These are phyloP conservation scores for Zoanthus solanderi DNA, from an alignment of 92 coral and sea anemone species.

Conservation along the genomic window DNA sequence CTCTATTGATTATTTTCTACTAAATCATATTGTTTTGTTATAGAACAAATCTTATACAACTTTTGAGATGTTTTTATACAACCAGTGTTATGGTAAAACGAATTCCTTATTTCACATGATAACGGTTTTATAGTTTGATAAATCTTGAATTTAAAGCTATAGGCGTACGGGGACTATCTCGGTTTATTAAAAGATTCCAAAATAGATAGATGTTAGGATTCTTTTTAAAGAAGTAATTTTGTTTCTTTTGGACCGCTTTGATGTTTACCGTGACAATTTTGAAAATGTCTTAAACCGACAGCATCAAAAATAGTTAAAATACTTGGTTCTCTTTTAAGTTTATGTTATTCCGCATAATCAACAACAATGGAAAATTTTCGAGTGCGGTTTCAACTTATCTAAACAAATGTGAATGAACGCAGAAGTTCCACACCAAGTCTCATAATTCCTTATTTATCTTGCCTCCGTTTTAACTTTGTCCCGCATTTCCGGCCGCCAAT, in stretches of 20 bases:
- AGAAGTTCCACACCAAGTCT: constrained; percentile 34
- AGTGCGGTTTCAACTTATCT: constrained; percentile 61
- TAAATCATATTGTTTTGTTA: neutral
- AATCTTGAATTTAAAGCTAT: constrained; percentile 3
- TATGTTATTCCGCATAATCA: constrained; percentile 35
- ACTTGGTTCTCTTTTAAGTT: neutral
- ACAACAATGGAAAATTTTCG: constrained; percentile 26
- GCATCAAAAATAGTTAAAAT: neutral
- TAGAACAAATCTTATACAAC: neutral
- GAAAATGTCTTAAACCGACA: neutral
- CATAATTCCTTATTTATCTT: constrained; percentile 59
- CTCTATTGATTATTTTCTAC: neutral
- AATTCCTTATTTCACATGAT: constrained; percentile 9
- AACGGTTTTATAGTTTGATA: neutral
- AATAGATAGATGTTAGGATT: neutral
- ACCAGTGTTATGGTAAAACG: neutral
- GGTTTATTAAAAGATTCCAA: neutral
- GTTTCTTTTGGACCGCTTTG: neutral
- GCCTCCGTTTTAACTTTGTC: constrained; percentile 44
- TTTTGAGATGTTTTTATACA: neutral
- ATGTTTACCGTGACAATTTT: neutral
- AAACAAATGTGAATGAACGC: constrained; percentile 64
- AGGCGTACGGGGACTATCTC: neutral
- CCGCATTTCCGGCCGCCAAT: constrained; percentile 40
- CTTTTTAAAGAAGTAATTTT: neutral